Conservation (phyloP, 2,797 vertebrate species). For the Pteropus rufus region DNA sequence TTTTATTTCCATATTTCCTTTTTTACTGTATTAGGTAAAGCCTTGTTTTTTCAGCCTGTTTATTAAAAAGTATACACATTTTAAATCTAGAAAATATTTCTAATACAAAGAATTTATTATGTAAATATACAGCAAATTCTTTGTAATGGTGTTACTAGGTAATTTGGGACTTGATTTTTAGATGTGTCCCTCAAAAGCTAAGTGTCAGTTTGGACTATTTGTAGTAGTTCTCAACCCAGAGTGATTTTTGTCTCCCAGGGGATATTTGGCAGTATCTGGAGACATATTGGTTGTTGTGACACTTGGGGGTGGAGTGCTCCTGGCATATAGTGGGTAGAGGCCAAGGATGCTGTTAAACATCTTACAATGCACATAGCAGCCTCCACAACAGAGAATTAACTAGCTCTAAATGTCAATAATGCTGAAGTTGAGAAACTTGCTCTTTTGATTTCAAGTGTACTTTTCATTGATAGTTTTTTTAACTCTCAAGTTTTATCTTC, state of each 20-base stretch:
- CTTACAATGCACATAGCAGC: not conserved
- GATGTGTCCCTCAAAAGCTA: not conserved
- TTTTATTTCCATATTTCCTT: not conserved
- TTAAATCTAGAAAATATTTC: slow-evolving; percentile 35
- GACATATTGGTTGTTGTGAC: not conserved
- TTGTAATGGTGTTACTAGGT: not conserved
- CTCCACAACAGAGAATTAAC: not conserved
- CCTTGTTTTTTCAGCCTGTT: not conserved
- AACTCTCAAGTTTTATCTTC: not conserved
- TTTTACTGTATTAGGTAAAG: not conserved
- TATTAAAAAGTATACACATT: slow-evolving; percentile 11
- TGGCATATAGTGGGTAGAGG: not conserved
- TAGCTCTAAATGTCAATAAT: no score
- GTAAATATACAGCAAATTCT: not conserved
- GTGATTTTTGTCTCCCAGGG: not conserved
- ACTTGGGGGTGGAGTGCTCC: not conserved
- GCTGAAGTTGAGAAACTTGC: not conserved
- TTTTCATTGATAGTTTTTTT: not conserved
- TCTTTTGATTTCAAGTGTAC: not conserved
- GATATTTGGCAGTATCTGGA: not conserved
- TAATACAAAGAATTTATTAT: not conserved
- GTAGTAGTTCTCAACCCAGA: not conserved
- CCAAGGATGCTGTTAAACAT: not conserved
- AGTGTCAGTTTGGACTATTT: not conserved
- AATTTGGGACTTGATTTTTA: slow-evolving; percentile 10